Conservation (phyloP, 2,888 invertebrate species). For the Leptinotarsa peninsularis region DNA sequence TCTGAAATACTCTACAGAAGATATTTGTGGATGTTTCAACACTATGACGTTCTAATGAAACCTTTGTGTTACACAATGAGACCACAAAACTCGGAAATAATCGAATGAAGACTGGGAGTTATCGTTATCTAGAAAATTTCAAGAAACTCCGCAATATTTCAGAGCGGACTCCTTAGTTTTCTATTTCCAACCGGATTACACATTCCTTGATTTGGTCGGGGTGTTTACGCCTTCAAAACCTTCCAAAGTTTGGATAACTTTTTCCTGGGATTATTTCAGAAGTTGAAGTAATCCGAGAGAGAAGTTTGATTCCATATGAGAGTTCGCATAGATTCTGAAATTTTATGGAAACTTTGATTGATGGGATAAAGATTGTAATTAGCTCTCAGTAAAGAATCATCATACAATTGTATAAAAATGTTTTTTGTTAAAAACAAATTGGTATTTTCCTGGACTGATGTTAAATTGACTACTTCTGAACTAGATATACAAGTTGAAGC, state of each 20-base stretch:
- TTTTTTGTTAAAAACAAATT: too few relatives aligned
- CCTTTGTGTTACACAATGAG: not conserved
- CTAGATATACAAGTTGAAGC: too few relatives aligned
- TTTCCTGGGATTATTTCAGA: slow-evolving; percentile 4
- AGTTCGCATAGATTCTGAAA: not conserved
- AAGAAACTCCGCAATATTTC: slow-evolving; percentile 19
- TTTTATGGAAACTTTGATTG: too few relatives aligned
- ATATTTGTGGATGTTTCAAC: not conserved
- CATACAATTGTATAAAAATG: too few relatives aligned
- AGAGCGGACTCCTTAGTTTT: slow-evolving; percentile 23
- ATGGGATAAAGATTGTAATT: too few relatives aligned
- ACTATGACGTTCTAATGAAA: not conserved
- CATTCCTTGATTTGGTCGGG: slow-evolving; percentile 20
- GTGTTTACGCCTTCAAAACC: slow-evolving; percentile 25
- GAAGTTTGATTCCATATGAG: not conserved
- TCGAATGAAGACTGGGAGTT: not conserved
- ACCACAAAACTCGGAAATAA: not conserved
- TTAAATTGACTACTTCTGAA: too few relatives aligned
- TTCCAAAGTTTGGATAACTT: slow-evolving; percentile 7
- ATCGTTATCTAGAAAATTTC: slow-evolving; percentile 24
- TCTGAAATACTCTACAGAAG: too few relatives aligned
- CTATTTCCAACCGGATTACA: slow-evolving; percentile 30
- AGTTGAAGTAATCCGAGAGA: not conserved
- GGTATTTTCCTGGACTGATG: too few relatives aligned
- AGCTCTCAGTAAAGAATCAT: too few relatives aligned